phyloP scores from a whole-genome alignment of 2,797 vertebrate species.

The Tangara arthus region DNA sequence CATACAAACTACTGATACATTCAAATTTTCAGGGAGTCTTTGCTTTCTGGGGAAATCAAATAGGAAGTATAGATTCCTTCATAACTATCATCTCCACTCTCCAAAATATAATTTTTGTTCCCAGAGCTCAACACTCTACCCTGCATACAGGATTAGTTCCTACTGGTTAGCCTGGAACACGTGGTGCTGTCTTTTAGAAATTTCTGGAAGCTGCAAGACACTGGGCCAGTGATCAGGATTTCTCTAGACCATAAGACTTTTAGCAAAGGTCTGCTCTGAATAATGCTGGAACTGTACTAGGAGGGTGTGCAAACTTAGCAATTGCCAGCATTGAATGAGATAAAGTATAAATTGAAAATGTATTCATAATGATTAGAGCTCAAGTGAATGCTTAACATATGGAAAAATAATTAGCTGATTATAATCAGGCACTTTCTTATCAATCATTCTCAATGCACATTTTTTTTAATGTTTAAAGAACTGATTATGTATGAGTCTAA shows the following conservation, averaged over 20 bases:
- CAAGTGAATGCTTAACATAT: neutral
- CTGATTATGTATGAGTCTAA: neutral
- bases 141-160: neutral
- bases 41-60: neutral
- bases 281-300: neutral
- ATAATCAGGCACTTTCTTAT: slow-evolving; percentile 6
- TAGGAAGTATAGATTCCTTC: neutral
- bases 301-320: neutral
- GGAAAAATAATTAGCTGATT: slow-evolving; percentile 34
- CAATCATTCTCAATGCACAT: neutral
- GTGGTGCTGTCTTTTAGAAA: neutral
- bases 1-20: neutral
- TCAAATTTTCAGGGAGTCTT: neutral
- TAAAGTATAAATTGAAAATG: neutral
- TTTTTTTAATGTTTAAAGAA: neutral
- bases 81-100: neutral
- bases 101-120: neutral
- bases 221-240: neutral
- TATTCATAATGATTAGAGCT: neutral
- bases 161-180: neutral
- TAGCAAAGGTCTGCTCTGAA: neutral
- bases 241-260: neutral
- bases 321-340: neutral
- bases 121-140: neutral
- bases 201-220: neutral